Evolutionary conservation across 2,888 invertebrate genomes (phyloP), one percentile per base, ranked within the genome.

Genomic region (Galeruca laticollis): DNA sequence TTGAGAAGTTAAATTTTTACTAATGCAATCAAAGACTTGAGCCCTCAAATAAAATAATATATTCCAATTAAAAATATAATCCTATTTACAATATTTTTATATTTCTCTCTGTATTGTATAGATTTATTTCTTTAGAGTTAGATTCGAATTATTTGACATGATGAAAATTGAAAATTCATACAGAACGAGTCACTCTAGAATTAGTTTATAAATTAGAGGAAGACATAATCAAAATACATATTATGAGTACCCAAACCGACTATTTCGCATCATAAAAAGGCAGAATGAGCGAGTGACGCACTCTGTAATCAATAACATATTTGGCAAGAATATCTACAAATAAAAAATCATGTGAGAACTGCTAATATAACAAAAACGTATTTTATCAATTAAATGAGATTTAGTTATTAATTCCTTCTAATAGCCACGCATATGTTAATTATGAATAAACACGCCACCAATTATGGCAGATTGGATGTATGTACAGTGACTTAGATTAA

Each of bases 41-140:
- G 21, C 11, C n/a, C 35, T 57, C 62, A 62, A 31, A 33, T 52
- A 62, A 62, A 62, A 62, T 62, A 62, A 62, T 62, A 62, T 62
- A 62, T 62, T 62, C 49, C 37, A 62, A 62, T 62, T 51, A 52
- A 62, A 62, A 62, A 62, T 62, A 62, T 52, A 62, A 62, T 52
- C 49, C 52, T 62, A 62, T 62, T 52, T 52, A 62, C 62, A 52
- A 52, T 52, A 61, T 51, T 61, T 49, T 60, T 60, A 60, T 21
- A 47, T 60, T 60, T 26, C 31, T 60, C 43, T 60, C 15, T 26
- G 11, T 49, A 60, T 49, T 60, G 49, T 60, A 49, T 49, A 60
- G 33, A 2, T 21, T 51, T 37, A 15, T 37, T 52, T 62, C 31
- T 35, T 8, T 49, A 43, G 11, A 35, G 13, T 26, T 13, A 52